phyloP scores from a whole-genome alignment of 2,888 invertebrate genomes.

The Dugesia japonica region DNA sequence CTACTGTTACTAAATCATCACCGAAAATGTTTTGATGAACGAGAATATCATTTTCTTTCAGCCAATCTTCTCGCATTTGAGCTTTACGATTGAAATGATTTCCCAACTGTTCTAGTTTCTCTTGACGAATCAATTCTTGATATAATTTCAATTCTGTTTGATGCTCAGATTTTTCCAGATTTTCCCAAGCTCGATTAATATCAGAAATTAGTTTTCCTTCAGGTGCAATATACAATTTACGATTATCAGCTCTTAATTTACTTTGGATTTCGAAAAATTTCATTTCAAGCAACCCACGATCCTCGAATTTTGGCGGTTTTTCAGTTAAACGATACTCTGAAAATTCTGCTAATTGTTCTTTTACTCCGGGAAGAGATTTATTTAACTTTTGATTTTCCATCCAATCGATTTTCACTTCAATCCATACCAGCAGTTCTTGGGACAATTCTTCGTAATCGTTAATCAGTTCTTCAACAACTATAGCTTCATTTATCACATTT shows the following conservation, averaged over 20 bases:
- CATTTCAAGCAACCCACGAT: constrained; percentile 35
- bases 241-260: constrained; percentile 95
- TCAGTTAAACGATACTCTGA: constrained; percentile 75
- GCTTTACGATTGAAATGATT: constrained; percentile 91
- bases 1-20: constrained; percentile 87
- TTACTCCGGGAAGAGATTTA: constrained; percentile 76
- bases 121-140: constrained; percentile 91
- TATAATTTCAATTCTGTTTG: constrained; percentile 84
- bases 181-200: constrained; percentile 96
- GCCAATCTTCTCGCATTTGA: constrained; percentile 97
- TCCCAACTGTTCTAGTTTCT: constrained; percentile 86
- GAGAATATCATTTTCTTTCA: constrained; percentile 92
- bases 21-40: constrained; percentile 94
- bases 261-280: constrained; percentile 69
- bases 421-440: constrained; percentile 75
- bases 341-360: constrained; percentile 74
- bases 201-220: constrained; percentile 97
- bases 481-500: constrained; percentile 61
- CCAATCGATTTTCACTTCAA: constrained; percentile 71
- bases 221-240: constrained; percentile 78
- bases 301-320: constrained; percentile 71
- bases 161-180: constrained; percentile 90
- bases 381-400: constrained; percentile 78
- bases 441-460: constrained; percentile 81
- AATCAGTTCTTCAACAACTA: constrained; percentile 79